Evolutionary conservation across 2,797 vertebrate genomes (phyloP), one percentile per base, ranked within the genome.

Genomic region (Hippocampus kuda): DNA sequence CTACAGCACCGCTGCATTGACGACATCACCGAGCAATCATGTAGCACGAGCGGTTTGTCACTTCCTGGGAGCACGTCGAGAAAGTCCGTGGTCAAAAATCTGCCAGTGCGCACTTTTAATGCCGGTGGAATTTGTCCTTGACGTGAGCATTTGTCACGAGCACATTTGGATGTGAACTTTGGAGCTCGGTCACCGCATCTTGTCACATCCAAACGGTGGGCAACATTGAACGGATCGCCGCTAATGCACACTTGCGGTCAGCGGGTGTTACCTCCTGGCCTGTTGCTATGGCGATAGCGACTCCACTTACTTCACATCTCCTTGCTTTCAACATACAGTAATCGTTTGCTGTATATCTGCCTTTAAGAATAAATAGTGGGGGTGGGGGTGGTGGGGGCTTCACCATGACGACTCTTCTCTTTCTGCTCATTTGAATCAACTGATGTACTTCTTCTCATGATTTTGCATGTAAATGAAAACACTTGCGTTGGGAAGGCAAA

Each of bases 101-200:
- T 48, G 16, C 75, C 74, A 68, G 73, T 72, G 70, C 73, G 69
- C 75, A 71, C 79, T 79, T 81, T 80, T 79, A 85, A 84, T 84
- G 73, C 68, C 71, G 79, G 81, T 75, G 74, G 77, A 73, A 72
- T 42, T 27, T 65, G 70, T 72, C 73, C 63, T 79, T 79, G 83
- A 76, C 67, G 51, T 73, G 72, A 76, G 80, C 77, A 78, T 49
- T 73, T 30, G 66, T 67, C 75, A 69, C 75, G 61, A 67, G 65
- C 48, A 38, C 30, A 79, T 84, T 75, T 74, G 75, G 73, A 69
- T 66, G 69, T 68, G 65, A 75, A 62, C 62, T 68, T 68, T 65
- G 70, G 65, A 74, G 67, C 72, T 68, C 57, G 68, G 68, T 68
- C 60, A 57, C 51, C 24, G 16, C 71, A 56, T 79, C 69, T 70